Percentiles rank a stretch among this genome's conserved stretches.
Evolutionary conservation across 2,888 invertebrate species (phyloP).

Genomic region (Nomada ruficornis): DNA sequence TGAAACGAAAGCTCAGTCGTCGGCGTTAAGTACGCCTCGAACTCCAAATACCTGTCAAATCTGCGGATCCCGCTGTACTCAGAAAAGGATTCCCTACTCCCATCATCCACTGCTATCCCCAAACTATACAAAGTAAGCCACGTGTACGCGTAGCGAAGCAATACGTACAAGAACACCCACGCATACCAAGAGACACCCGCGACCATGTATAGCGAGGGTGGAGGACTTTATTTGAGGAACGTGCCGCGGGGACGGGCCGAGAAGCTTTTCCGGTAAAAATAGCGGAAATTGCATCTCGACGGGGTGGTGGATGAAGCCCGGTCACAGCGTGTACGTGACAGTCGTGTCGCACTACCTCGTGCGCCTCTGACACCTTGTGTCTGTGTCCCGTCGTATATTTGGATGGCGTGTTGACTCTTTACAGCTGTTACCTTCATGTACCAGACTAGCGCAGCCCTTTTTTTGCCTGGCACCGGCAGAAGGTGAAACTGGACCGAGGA

Average conservation of each 20-base stretch:
- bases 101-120: slow-evolving; percentile 12
- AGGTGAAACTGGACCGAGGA: slow-evolving; percentile 63
- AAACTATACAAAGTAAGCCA: neutral
- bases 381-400: slow-evolving; percentile 76
- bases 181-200: neutral
- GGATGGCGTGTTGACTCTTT: slow-evolving; percentile 79
- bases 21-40: slow-evolving; percentile 16
- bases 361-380: slow-evolving; percentile 75
- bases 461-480: slow-evolving; percentile 17
- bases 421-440: slow-evolving; percentile 78
- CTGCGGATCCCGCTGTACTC: slow-evolving; percentile 30
- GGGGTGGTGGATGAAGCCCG: slow-evolving; percentile 77
- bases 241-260: slow-evolving; percentile 81
- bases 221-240: slow-evolving; percentile 83
- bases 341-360: slow-evolving; percentile 71
- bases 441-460: slow-evolving; percentile 5
- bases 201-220: slow-evolving; percentile 54
- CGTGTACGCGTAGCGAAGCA: neutral
- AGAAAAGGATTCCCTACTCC: slow-evolving; percentile 42
- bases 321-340: slow-evolving; percentile 82
- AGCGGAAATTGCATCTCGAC: slow-evolving; percentile 83
- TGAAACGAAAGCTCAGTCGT: slow-evolving; percentile 5
- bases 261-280: slow-evolving; percentile 84
- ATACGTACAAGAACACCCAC: neutral
- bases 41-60: slow-evolving; percentile 24